A percentile compares a stretch with the other conserved stretches of the same genome.
phyloP scores from a whole-genome alignment of 2,888 invertebrate genomes.

The Corythucha ciliata region DNA sequence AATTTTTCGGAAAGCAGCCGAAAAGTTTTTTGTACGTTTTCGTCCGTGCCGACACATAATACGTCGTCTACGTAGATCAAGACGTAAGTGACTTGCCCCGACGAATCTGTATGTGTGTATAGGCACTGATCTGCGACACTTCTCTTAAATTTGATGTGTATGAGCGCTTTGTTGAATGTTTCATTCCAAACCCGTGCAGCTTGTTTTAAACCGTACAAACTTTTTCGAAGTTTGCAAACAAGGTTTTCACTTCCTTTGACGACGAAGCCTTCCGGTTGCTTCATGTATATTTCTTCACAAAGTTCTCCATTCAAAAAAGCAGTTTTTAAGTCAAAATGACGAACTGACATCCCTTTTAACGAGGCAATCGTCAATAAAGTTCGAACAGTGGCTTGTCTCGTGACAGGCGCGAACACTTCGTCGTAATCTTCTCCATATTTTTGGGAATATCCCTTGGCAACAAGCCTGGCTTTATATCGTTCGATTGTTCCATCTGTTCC shows the following conservation, averaged over 20 bases:
- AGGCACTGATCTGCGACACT: too few species aligned
- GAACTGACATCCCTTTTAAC: slow-evolving; percentile 28
- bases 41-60: too few species aligned
- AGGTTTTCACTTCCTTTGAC: slow-evolving; percentile 33
- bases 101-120: too few species aligned
- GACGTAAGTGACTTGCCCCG: too few species aligned
- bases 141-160: too few species aligned
- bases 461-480: slow-evolving; percentile 37
- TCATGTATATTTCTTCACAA: slow-evolving; percentile 38
- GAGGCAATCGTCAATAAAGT: slow-evolving; percentile 33
- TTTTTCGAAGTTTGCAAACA: too few species aligned
- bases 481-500: slow-evolving; percentile 23
- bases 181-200: too few species aligned
- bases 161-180: too few species aligned
- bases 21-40: too few species aligned
- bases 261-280: slow-evolving; percentile 38
- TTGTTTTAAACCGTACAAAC: too few species aligned
- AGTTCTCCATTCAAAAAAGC: slow-evolving; percentile 38
- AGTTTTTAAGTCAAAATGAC: slow-evolving; percentile 38
- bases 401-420: slow-evolving; percentile 34
- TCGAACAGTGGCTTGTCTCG: neutral
- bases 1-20: too few species aligned
- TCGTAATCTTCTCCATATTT: slow-evolving; percentile 29
- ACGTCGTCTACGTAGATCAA: too few species aligned
- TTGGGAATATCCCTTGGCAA: slow-evolving; percentile 6